Conservation (phyloP, 2,888 invertebrate species). For the Exephanes ischioxanthus region DNA sequence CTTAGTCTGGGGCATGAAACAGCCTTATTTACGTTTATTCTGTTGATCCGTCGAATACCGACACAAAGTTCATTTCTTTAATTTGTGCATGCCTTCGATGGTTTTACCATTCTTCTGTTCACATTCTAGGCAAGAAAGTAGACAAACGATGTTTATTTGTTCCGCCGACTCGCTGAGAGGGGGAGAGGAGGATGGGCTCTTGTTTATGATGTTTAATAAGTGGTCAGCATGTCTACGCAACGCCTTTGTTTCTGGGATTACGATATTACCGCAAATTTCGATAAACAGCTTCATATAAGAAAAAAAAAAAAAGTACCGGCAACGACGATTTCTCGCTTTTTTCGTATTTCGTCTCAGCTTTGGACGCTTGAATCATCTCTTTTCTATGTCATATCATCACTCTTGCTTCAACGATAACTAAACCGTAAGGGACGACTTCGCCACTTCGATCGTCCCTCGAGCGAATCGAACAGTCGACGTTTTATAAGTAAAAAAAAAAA, state of each 20-base stretch:
- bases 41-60: background rate
- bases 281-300: conserved; percentile 44
- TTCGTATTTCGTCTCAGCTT: conserved; percentile 13
- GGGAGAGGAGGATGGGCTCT: conserved; percentile 77
- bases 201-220: conserved; percentile 78
- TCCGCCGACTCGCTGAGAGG: conserved; percentile 72
- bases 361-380: conserved; percentile 22
- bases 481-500: conserved; percentile 1
- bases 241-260: conserved; percentile 70
- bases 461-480: conserved; percentile 14
- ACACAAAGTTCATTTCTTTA: conserved; percentile 12
- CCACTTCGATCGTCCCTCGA: background rate
- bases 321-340: conserved; percentile 27
- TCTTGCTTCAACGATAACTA: background rate
- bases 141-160: conserved; percentile 78
- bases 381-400: background rate
- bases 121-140: conserved; percentile 83
- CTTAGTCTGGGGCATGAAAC: conserved; percentile 2
- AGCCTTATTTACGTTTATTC: background rate
- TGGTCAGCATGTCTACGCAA: conserved; percentile 81
- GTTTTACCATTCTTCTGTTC: conserved; percentile 78
- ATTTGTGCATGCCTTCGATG: conserved; percentile 78
- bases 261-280: conserved; percentile 26
- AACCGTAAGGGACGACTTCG: background rate
- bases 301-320: background rate